Conservation (phyloP, 2,797 vertebrate species). For the Nothura maculosa region DNA sequence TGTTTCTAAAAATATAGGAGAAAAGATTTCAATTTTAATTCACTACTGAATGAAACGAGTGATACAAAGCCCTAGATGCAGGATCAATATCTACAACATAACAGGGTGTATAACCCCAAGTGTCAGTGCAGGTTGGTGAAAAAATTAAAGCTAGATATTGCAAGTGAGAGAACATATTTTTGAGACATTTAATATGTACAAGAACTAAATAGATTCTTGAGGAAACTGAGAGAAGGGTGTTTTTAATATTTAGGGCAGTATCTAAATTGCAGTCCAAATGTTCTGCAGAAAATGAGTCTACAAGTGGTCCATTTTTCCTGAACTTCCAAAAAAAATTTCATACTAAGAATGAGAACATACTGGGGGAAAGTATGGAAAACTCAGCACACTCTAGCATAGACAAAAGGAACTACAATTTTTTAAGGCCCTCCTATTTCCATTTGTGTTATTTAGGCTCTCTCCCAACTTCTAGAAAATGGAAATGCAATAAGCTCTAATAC, state of each 20-base stretch:
- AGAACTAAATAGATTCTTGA: not conserved
- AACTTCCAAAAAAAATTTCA: not conserved
- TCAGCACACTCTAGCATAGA: rapidly evolving
- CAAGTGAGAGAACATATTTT: not conserved
- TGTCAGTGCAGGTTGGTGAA: not conserved
- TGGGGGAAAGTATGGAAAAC: not conserved
- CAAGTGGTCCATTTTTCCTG: not conserved
- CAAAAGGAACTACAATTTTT: not conserved
- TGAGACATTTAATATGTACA: not conserved
- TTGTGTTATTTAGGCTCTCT: not conserved
- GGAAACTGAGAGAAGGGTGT: not conserved
- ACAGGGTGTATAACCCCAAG: not conserved
- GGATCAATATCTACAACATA: not conserved
- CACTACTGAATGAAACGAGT: not conserved
- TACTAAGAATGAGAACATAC: not conserved
- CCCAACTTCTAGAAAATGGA: not conserved
- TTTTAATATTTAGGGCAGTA: not conserved
- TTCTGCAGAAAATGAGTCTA: not conserved
- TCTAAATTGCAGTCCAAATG: not conserved
- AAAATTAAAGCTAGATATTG: not conserved
- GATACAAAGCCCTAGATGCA: not conserved
- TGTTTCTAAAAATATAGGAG: not conserved
- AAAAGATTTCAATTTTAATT: not conserved
- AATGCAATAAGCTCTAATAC: not conserved
- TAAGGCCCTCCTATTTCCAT: not conserved